Base-by-base conservation (phyloP, 2,888 invertebrate species). In the Morinoia aosen region DNA sequence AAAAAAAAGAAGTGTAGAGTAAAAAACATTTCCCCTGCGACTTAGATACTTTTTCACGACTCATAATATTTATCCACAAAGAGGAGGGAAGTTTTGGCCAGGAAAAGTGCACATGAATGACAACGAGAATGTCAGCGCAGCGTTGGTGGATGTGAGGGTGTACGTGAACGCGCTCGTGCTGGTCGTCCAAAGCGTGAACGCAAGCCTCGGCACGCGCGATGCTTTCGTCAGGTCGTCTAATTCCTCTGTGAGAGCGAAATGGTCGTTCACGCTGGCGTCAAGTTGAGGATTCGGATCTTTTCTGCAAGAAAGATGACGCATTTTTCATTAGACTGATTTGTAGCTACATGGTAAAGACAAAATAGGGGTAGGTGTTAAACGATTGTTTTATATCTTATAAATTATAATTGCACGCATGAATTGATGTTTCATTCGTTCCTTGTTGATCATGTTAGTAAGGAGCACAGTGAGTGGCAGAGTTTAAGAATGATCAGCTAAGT, bases 81-180 rank as follows among this genome's bases (percentile, higher is more conserved):
- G 19, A 7, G 91, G 91, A 2, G 95, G 95, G 11, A 76, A 61
- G 10, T 40, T 40, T 25, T 91, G 40, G 11, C 95, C 95, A 25
- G 94, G 94, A 14, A 95, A 94, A 14, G 95, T 95, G 57, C 96
- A 96, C 88, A 95, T 88, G 95, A 76, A 95, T n/a, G 96, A 95
- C 76, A 95, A 64, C 25, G 96, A 93, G 95, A 95, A 95, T 88
- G 96, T 95, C 57, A 95, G 57, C 57, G 95, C 91, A 91, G 90
- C 64, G 95, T 95, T 95, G n/a, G 58, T 91, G 95, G 95, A 95
- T 33, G 95, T 95, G 90, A 95, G 90, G 19, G 96, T 95, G 95
- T 95, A 14, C 76, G 96, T 95, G 95, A 95, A 95, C 64, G 95
- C 25, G 1, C 94, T 94, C 4, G 95, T 95, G 25, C 88, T 25